Conservation (phyloP, 2,888 invertebrate genomes). For the Andrena trimmerana region DNA sequence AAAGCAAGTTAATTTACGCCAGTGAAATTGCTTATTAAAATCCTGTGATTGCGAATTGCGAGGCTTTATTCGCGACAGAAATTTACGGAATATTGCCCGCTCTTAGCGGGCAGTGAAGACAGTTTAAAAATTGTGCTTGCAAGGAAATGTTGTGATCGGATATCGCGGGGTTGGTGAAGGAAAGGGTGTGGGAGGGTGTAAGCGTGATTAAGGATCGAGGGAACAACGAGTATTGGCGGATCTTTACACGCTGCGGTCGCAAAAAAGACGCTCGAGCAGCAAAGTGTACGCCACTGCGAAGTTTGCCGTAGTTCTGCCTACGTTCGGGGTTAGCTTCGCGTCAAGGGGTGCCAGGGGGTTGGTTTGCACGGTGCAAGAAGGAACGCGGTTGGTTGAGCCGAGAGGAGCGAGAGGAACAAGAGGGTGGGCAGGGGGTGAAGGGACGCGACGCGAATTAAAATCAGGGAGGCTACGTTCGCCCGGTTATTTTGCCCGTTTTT, state of each 20-base stretch:
- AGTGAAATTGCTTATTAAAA: constrained; percentile 5
- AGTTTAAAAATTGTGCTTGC: background rate
- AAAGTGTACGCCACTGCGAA: constrained; percentile 60
- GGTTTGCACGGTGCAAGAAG: constrained; percentile 37
- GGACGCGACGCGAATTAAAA: constrained; percentile 49
- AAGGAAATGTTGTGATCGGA: background rate
- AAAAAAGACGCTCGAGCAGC: constrained; percentile 36
- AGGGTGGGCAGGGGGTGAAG: background rate
- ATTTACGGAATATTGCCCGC: too few species aligned
- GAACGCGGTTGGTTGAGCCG: constrained; percentile 1
- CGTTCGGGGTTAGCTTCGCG: constrained; percentile 37
- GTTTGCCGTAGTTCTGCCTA: constrained; percentile 62
- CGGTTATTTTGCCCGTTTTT: constrained; percentile 32
- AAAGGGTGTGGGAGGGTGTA: background rate
- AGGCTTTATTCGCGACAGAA: too few species aligned
- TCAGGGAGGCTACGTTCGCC: constrained; percentile 31
- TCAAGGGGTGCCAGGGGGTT: constrained; percentile 26
- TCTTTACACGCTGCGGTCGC: constrained; percentile 21
- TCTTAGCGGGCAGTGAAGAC: too few species aligned
- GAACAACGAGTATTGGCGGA: constrained; percentile 40
- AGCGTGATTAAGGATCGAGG: constrained; percentile 44
- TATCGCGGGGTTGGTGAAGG: background rate
- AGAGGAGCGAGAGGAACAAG: background rate
- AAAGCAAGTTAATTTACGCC: constrained; percentile 3
- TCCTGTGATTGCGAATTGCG: background rate